Evolutionary conservation across 2,888 invertebrate species (phyloP), one percentile per base, ranked within the genome.

Genomic region (Chrysina gloriosa): DNA sequence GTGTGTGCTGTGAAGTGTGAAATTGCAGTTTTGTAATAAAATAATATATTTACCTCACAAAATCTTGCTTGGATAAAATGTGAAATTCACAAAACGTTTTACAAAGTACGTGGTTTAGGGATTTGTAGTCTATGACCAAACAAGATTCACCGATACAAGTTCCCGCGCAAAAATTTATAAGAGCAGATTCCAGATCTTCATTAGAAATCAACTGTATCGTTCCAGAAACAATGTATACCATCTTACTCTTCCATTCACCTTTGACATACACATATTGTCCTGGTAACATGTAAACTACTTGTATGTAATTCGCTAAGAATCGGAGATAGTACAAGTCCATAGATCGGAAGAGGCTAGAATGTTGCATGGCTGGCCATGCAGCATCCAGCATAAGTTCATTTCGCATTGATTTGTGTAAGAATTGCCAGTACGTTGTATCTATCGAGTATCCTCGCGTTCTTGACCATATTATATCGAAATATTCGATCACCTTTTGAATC

Each of bases 141-240:
- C 70, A 65, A 6, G 68, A 65, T 58, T 75, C 75, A 1, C 77
- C 74, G 1, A 76, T 52, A 48, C 73, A 72, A 3, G 75, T 75
- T 4, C 76, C 77, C 2, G 71, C 72, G 23, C 72, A 69, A 11
- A 77, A 69, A 2, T 71, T 73, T 48, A 77, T 31, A 29, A 77
- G 73, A 2, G 76, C 72, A 1, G 75, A 74, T 54, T 76, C 73
- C 4, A 70, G 70, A 61, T 77, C 76, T 42, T 75, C 70, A 42
- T 74, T 73, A 3, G 77, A 77, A 11, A 75, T 63, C 3, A 77
- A 67, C 50, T 77, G 75, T 3, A 76, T 63, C 14, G 74, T 72
- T 0, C 77, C 77, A 16, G 71, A 70, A 31, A 65, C 71, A 3
- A 77, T 69, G 50, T 77, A 77, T 21, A 77, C 65, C 75, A 77